Conservation (phyloP, 2,113 vertebrate genomes). For the Mormyrus iriodes region DNA sequence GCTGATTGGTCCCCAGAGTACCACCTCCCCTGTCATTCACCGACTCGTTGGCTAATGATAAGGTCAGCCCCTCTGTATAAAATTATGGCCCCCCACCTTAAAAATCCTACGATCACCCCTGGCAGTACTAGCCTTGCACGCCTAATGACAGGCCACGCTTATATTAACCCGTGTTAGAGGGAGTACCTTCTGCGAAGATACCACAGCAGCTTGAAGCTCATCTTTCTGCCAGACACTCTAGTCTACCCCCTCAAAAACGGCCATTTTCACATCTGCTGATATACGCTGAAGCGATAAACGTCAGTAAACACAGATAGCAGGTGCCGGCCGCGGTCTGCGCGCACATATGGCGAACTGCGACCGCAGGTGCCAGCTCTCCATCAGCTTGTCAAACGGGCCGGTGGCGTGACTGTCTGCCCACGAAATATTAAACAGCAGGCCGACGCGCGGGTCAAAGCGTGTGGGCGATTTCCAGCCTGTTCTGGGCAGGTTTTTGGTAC, state of each 20-base stretch:
- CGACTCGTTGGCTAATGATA: not conserved
- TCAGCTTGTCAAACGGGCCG: not conserved
- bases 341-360: not conserved
- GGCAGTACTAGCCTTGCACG: not conserved
- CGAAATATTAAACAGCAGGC: not conserved
- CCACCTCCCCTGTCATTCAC: not conserved
- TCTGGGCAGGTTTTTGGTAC: not conserved
- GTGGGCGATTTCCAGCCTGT: not conserved
- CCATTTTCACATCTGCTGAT: not conserved
- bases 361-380: not conserved
- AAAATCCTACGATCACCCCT: not conserved
- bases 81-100: not conserved
- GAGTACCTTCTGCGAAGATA: not conserved
- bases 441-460: not conserved
- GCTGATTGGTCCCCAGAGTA: not conserved
- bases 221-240: not conserved
- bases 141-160: not conserved
- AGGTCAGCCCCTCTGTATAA: no score
- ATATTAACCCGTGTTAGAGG: not conserved
- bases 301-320: constrained; percentile 9
- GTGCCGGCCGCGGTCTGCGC: not conserved
- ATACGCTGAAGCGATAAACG: not conserved
- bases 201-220: not conserved
- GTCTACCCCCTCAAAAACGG: not conserved
- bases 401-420: not conserved